Evolutionary conservation across 2,113 vertebrate genomes (phyloP), one percentile per base, ranked within the genome.

Genomic region (Lophotis ruficrista): DNA sequence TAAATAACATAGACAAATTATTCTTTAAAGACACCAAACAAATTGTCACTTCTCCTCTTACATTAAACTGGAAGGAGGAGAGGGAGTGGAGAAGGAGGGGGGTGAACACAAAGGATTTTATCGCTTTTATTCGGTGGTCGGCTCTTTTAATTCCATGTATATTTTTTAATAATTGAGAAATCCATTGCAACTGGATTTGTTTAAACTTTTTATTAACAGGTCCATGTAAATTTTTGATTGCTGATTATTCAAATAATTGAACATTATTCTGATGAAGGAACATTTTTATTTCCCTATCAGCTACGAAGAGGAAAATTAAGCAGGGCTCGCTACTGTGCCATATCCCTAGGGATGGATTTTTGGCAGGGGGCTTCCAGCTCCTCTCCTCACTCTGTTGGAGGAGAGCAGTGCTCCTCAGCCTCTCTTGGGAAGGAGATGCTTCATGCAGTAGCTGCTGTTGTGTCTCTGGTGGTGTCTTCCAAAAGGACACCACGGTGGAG

Each of bases 21-120:
- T 98, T 98, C 98, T 98, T 98, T 98, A 98, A 98, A 98, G 98
- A 98, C 98, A 98, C 98, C 98, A 98, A 98, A 98, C 98, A 98
- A 98, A 98, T 98, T 98, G 98, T 98, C 98, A 98, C 97, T 98
- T 97, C 98, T 98, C 84, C 95, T 98, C 97, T 98, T 98, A 95
- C 97, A 98, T 98, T 96, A 95, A 97, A 96, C 96, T 98, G 93
- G 95, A 98, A 97, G 94, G 93, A 97, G 95, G 88, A 96, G 93
- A 94, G 94, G 94, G 97, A 96, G 64, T 73, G 68, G 64, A 87
- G 83, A 69, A 87, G 92, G 71, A 83, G 90, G 89, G 88, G 87
- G 51, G 66, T 51, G 64, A 71, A 89, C 85, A 95, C 97, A 97
- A 98, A 97, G 97, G 86, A 96, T 97, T 97, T 97, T 97, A 97